phyloP scores from a whole-genome alignment of 23 tunicate genomes.

The Phallusia fumigata region DNA sequence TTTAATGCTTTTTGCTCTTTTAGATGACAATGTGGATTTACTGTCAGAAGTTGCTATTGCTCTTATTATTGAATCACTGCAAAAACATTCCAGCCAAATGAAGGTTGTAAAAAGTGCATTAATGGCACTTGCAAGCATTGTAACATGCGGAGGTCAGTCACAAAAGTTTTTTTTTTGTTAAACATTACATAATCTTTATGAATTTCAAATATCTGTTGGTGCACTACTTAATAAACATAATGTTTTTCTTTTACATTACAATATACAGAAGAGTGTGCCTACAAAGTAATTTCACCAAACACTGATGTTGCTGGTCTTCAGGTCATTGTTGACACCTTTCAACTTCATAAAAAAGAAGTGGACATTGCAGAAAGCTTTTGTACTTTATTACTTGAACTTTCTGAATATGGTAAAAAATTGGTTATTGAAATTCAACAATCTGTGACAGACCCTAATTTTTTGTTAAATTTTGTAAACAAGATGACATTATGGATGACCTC shows the following conservation, averaged over 20 bases:
- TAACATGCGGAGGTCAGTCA: conserved; percentile 59
- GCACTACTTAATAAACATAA: too few relatives aligned
- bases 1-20: background rate
- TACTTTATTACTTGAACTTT: conserved; percentile 60
- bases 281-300: conserved; percentile 40
- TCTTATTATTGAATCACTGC: conserved; percentile 71
- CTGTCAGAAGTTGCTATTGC: conserved; percentile 84
- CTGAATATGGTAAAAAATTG: conserved; percentile 57
- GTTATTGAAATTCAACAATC: too few relatives aligned
- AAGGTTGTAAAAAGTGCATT: conserved; percentile 92
- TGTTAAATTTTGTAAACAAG: too few relatives aligned
- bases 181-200: too few relatives aligned
- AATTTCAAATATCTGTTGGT: too few relatives aligned
- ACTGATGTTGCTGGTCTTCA: conserved; percentile 49
- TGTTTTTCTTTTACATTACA: too few relatives aligned
- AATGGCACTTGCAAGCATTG: conserved; percentile 90
- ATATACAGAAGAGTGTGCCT: conserved; percentile 88
- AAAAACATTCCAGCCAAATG: conserved; percentile 42
- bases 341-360: conserved; percentile 44
- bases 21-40: conserved; percentile 81
- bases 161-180: background rate
- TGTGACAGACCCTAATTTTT: too few relatives aligned
- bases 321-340: conserved; percentile 40
- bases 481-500: conserved; percentile 61
- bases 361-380: conserved; percentile 82